Conservation (phyloP, 2,113 vertebrate genomes). For the Alligator mississippiensis region DNA sequence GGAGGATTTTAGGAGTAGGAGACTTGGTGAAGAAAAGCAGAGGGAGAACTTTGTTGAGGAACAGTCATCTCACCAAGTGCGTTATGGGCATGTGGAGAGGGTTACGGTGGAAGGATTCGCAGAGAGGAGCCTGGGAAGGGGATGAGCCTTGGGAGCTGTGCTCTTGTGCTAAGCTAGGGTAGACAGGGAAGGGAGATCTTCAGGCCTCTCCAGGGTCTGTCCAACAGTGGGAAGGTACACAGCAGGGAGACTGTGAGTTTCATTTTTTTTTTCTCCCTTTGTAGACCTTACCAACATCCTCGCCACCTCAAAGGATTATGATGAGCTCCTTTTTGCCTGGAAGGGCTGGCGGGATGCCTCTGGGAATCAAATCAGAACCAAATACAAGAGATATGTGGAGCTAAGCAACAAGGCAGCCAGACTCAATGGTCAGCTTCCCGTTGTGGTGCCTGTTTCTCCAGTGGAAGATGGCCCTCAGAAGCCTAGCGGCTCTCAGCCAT, state of each 20-base stretch:
- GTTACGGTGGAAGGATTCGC: not conserved
- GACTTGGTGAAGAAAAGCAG: not conserved
- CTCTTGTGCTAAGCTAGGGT: not conserved
- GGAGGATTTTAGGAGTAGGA: not conserved
- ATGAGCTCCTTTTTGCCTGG: conserved; percentile 91
- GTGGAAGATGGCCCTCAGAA: not conserved
- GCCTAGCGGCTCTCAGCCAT: not conserved
- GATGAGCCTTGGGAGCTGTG: not conserved
- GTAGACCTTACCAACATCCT: conserved; percentile 91
- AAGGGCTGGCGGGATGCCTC: conserved; percentile 91
- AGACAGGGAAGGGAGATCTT: not conserved
- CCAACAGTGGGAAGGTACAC: not conserved
- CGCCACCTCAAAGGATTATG: conserved; percentile 88
- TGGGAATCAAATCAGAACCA: conserved; percentile 84
- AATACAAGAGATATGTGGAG: conserved; percentile 88
- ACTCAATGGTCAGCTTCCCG: conserved; percentile 86
- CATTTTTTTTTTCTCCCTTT: not conserved
- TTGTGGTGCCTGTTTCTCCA: not conserved
- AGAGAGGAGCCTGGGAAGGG: not conserved
- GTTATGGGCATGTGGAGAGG: not conserved
- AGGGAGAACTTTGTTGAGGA: not conserved
- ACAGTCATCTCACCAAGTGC: not conserved
- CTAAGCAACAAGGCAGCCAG: conserved; percentile 91
- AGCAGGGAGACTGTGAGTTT: not conserved
- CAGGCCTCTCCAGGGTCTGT: not conserved